Base-by-base conservation (phyloP, 2,888 invertebrate species). In the Agonopterix arenella region DNA sequence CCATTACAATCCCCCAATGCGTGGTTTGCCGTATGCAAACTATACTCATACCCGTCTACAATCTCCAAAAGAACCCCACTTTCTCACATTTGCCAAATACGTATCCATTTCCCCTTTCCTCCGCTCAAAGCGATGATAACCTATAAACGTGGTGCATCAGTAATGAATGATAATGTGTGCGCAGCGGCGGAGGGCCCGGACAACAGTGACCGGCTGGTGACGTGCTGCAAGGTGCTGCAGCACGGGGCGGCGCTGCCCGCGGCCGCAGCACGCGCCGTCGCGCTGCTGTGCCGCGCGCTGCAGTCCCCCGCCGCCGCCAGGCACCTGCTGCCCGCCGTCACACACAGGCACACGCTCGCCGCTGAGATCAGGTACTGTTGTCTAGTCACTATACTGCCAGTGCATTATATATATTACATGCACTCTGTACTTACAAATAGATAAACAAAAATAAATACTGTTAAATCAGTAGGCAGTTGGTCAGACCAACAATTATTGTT, bases 291-390 rank as follows among this genome's bases (percentile, higher is more conserved):
- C 90, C 70, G 77, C 48, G 80, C 80, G 38, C 63, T 73, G 18
- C 63, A 61, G 38, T 51, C 76, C 57, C 76, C 97, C 18, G 93
- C 93, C 43, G 92, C 95, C 49, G 93, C 96, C 53, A 90, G 93
- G 0, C 92, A 93, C 10, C 91, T 93, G 47, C 90, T 97, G 16
- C 93, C 93, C 38, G 92, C 95, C 52, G 91, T 96, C 61, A 92
- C 94, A 2, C 91, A 92, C 7, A 90, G 93, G 0, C 91, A 93
- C 16, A 91, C 92, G 13, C 90, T 95, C 7, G 93, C 93, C 16
- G 92, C 95, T 0, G 89, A 91, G 46, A 92, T 97, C 48, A 78
- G 83, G 81, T 76, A 16, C 28, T 18, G 18, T 18, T 97, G 44
- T 81, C 95, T 18, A 97, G 44, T 81, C 95, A 90, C 94, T 50